Base-by-base conservation (phyloP, 2,113 vertebrate species). In the Brachirus orientalis region DNA sequence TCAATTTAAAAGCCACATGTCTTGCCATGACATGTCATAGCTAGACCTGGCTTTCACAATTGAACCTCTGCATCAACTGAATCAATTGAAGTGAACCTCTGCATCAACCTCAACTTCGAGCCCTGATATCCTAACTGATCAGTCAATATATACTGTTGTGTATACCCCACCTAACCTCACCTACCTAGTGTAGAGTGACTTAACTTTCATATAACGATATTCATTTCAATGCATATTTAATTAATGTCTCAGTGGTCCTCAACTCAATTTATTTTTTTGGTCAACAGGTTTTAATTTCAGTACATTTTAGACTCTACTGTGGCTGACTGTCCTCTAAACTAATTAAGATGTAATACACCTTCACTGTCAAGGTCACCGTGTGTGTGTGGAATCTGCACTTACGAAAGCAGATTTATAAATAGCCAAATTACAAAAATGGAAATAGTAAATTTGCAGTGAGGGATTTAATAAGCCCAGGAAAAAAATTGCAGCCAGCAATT, bases 401-500 rank as follows among this genome's bases (percentile, higher is more conserved):
- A 69, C 75, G 85, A 66, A 65, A 45, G 67, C 41, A 11, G 41
- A 76, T 77, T 84, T 81, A 56, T 48, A 47, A 86, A 85, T 81
- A 55, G 69, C 64, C 74, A 64, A 78, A 87, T 82, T 78, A 77
- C 62, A 69, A 75, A 82, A 82, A 74, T 72, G 63, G 58, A 85
- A 86, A 83, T 81, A 52, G 58, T 81, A 73, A 22, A 70, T 83
- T 85, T 35, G 8, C 71, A 47, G 69, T 55, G 33, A 83, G 77
- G 57, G 61, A 77, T 87, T 86, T 78, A 89, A 87, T 85, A 82
- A 80, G 71, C 55, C 73, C 28, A 1, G 66, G 19, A 64, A 45
- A 64, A 45, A 54, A 84, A 86, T 58, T 80, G 75, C 61, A 73
- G 79, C 50, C 46, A 70, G 64, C 84, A 81, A 89, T 90, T 83